Evolutionary conservation across 1,140 invertebrate genomes (phyloP).

Genomic region (Rhagoletis pomonella): DNA sequence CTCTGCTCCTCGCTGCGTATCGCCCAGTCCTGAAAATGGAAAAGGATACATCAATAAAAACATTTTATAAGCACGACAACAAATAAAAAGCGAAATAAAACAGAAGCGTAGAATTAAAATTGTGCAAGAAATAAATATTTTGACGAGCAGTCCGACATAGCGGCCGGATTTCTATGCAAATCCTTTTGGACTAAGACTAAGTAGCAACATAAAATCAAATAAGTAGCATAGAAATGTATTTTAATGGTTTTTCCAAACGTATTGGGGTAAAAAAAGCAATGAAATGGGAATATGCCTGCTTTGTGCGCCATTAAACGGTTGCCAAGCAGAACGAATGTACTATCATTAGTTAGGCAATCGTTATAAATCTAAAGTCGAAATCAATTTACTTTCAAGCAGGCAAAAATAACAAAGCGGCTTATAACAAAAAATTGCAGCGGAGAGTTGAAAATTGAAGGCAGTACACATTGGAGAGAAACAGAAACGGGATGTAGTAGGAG

Average conservation of each 20-base stretch:
- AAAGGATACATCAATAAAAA: not conserved
- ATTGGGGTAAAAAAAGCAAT: not conserved
- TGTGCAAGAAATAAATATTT: too few species aligned
- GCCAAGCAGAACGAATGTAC: conserved; percentile 46
- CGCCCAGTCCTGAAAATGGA: conserved; percentile 81
- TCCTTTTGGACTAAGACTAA: conserved; percentile 44
- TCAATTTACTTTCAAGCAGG: conserved; percentile 62
- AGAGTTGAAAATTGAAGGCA: not conserved
- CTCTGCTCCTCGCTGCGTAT: conserved; percentile 92
- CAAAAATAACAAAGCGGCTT: not conserved
- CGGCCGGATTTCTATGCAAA: conserved; percentile 53
- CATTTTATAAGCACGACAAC: not conserved
- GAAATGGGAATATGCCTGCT: not conserved
- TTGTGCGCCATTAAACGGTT: conserved; percentile 1
- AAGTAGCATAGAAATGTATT: not conserved
- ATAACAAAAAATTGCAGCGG: not conserved
- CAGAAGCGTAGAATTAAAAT: conserved; percentile 39
- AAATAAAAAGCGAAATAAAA: too few species aligned
- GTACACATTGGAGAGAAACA: too few species aligned
- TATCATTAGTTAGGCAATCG: conserved; percentile 46
- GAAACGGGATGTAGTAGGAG: too few species aligned
- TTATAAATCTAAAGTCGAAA: conserved; percentile 66
- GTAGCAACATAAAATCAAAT: conserved; percentile 4
- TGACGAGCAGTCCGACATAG: not conserved
- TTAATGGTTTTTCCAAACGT: not conserved